phyloP scores from a whole-genome alignment of 2,113 vertebrate species.

The Tachysurus vachellii region DNA sequence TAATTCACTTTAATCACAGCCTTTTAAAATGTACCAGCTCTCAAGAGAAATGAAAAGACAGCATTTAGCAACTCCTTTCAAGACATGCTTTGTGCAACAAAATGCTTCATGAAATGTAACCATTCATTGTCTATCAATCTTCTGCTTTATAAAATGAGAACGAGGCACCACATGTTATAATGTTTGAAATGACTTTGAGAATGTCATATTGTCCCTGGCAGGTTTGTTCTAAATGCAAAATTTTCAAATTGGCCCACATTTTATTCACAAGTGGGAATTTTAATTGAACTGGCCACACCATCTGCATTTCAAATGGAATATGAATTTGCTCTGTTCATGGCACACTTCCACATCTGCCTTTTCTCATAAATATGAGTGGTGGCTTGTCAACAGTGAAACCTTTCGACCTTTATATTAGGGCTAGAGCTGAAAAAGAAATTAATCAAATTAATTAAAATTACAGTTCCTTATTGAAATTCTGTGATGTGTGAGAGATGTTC shows the following conservation, averaged over 20 bases:
- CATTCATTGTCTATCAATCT: slow-evolving; percentile 47
- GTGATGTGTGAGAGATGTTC: neutral
- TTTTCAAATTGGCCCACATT: neutral
- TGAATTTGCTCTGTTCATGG: neutral
- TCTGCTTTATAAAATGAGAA: slow-evolving; percentile 22
- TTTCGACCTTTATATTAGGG: neutral
- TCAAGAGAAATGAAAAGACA: slow-evolving; percentile 41
- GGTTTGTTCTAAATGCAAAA: neutral
- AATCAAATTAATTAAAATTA: neutral
- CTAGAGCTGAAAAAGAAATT: neutral
- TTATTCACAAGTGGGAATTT: neutral
- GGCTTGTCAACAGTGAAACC: neutral
- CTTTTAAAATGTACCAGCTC: slow-evolving; percentile 47
- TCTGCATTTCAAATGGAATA: neutral
- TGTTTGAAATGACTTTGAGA: neutral
- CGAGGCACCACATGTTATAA: slow-evolving; percentile 22
- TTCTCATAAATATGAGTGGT: neutral
- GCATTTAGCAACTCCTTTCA: slow-evolving; percentile 45
- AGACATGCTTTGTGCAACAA: slow-evolving; percentile 43
- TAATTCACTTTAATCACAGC: slow-evolving; percentile 54
- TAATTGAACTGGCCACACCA: neutral
- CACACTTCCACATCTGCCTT: neutral
- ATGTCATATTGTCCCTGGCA: neutral
- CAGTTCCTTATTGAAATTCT: neutral
- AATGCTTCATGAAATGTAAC: slow-evolving; percentile 45